phyloP scores from a whole-genome alignment of 2,797 vertebrate species.

The Phoebastria nigripes region DNA sequence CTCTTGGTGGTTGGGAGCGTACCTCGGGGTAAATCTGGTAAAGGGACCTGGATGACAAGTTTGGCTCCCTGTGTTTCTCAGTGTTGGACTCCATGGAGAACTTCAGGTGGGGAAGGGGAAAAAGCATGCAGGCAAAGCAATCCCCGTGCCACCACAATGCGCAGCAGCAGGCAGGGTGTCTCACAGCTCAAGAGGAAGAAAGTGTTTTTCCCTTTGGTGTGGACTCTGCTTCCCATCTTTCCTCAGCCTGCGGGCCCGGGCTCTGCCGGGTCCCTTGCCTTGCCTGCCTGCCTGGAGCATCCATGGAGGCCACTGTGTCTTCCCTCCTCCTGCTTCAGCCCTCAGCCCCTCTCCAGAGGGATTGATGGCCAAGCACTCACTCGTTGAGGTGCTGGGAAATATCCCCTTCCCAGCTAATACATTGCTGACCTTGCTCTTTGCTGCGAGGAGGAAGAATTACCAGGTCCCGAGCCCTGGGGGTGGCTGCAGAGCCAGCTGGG shows the following conservation, averaged over 20 bases:
- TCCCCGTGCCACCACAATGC: accelerated
- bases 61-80: background rate
- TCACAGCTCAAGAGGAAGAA: background rate
- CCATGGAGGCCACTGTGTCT: accelerated
- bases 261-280: background rate
- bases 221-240: background rate
- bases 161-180: background rate
- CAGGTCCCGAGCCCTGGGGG: background rate
- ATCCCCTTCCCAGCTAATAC: background rate
- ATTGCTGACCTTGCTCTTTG: background rate
- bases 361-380: background rate
- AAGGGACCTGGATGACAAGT: background rate
- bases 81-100: accelerated
- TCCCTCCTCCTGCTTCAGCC: background rate
- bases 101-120: background rate
- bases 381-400: background rate
- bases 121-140: background rate
- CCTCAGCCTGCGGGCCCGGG: accelerated
- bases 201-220: background rate
- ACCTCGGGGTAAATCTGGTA: background rate
- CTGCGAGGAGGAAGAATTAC: background rate
- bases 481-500: background rate
- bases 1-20: accelerated
- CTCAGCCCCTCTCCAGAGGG: background rate
- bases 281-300: background rate